phyloP scores from a whole-genome alignment of 2,888 invertebrate genomes.

The Xestobium rufovillosum region DNA sequence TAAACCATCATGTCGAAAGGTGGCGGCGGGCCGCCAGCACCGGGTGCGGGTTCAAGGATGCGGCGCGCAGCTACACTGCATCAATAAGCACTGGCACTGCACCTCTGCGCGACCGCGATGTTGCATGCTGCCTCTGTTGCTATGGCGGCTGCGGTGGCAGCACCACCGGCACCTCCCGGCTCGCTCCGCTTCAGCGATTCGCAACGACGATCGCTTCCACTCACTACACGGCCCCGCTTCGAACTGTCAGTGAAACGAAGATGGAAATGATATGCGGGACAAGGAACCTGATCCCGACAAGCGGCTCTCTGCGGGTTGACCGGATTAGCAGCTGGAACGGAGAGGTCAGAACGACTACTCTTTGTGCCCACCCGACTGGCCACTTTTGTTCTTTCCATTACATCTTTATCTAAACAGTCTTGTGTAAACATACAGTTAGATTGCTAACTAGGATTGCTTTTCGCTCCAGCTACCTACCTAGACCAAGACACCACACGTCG shows the following conservation, averaged over 20 bases:
- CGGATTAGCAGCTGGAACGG: conserved; percentile 24
- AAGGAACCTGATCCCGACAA: no score
- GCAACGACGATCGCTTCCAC: conserved; percentile 25
- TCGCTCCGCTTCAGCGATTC: conserved; percentile 24
- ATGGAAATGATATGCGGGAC: no score
- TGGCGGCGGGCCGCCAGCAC: conserved; percentile 26
- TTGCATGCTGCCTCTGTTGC: conserved; percentile 33
- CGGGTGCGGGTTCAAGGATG: conserved; percentile 34
- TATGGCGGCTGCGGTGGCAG: conserved; percentile 23
- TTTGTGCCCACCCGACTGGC: no score
- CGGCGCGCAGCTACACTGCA: conserved; percentile 39
- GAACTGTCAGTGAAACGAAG: no score
- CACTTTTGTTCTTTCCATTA: conserved; percentile 23
- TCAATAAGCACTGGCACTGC: conserved; percentile 32
- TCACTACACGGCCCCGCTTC: conserved; percentile 22
- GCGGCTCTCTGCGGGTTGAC: conserved; percentile 22
- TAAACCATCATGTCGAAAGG: conserved; percentile 49
- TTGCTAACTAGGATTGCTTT: no score
- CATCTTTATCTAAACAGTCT: no score
- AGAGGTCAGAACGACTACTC: conserved; percentile 26
- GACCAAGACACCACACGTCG: no score
- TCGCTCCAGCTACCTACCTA: no score
- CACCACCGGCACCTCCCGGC: conserved; percentile 24
- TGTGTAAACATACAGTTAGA: no score
- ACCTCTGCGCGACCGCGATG: conserved; percentile 24